phyloP scores from a whole-genome alignment of 37 sponge, comb jelly and placozoan genomes.

The Halisarca cf. caerulea region DNA sequence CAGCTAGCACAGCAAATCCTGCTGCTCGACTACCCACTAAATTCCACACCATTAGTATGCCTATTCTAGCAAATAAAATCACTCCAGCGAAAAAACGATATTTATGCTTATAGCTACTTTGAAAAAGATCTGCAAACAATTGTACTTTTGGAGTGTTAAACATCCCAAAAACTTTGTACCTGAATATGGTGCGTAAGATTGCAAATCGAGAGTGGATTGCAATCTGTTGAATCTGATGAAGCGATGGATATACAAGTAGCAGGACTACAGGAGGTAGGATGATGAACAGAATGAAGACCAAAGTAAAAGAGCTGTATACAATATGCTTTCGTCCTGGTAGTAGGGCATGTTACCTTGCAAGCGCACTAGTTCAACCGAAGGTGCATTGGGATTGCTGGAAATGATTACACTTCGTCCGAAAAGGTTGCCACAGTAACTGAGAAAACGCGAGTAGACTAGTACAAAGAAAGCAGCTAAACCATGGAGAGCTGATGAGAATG shows the following conservation, averaged over 20 bases:
- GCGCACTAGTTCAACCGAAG: background rate
- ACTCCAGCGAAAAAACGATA: slow-evolving; percentile 16
- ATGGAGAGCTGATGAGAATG: background rate
- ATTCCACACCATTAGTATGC: slow-evolving; percentile 19
- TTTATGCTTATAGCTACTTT: slow-evolving; percentile 11
- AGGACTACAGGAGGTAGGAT: slow-evolving; percentile 8
- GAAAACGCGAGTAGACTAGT: background rate
- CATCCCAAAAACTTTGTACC: background rate
- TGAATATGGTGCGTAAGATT: background rate
- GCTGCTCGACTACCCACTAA: background rate
- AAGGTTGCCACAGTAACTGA: background rate
- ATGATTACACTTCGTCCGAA: background rate
- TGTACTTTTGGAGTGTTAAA: background rate
- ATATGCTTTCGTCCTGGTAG: background rate
- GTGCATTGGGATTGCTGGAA: background rate
- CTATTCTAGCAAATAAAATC: background rate
- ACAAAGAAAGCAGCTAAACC: slow-evolving; percentile 4
- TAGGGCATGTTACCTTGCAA: background rate
- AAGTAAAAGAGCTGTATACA: no score
- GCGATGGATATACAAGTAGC: background rate
- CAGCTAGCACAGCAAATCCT: slow-evolving; percentile 1
- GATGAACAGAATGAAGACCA: background rate
- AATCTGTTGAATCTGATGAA: background rate
- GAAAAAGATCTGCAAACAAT: slow-evolving; percentile 18
- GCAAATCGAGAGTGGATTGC: background rate